Percentiles rank a stretch among this genome's conserved stretches.
These are phyloP conservation scores for Drosophila santomea DNA, from an alignment of 1,140 invertebrate genomes.

Conservation along the genomic window DNA sequence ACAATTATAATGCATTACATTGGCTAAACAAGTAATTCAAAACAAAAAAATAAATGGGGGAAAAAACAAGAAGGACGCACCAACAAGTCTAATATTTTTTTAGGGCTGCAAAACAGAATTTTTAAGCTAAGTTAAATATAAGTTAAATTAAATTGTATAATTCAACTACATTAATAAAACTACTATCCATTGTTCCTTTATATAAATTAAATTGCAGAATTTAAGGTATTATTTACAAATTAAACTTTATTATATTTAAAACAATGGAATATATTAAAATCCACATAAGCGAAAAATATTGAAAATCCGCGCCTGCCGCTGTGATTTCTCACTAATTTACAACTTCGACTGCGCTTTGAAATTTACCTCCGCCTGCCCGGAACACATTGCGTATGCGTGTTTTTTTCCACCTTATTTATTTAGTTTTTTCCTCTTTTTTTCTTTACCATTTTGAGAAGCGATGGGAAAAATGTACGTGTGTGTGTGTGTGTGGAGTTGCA, in stretches of 20 bases:
- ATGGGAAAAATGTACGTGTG: slow-evolving; percentile 12
- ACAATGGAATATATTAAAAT: neutral
- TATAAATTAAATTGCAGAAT: no score
- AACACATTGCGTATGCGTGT: slow-evolving; percentile 62
- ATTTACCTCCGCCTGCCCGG: slow-evolving; percentile 4
- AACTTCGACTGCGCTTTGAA: slow-evolving; percentile 2
- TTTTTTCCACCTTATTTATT: slow-evolving; percentile 10
- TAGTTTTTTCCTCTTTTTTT: neutral
- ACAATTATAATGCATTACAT: slow-evolving; percentile 73
- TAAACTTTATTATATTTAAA: neutral
- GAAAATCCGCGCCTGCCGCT: slow-evolving; percentile 11
- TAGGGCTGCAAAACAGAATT: slow-evolving; percentile 2
- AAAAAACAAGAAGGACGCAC: neutral
- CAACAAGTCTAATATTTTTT: slow-evolving; percentile 6
- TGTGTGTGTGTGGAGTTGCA: slow-evolving; percentile 18
- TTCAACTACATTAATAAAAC: no score
- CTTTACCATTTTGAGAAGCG: slow-evolving; percentile 3
- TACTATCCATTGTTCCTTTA: no score
- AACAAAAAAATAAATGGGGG: neutral
- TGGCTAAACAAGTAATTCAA: slow-evolving; percentile 25
- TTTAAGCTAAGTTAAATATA: neutral
- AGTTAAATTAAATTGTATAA: neutral
- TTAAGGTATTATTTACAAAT: neutral
- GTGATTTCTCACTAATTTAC: slow-evolving; percentile 27
- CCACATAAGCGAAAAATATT: slow-evolving; percentile 9